Base-by-base conservation (phyloP, 2,797 vertebrate genomes). In the Silurus lanzhouensis region DNA sequence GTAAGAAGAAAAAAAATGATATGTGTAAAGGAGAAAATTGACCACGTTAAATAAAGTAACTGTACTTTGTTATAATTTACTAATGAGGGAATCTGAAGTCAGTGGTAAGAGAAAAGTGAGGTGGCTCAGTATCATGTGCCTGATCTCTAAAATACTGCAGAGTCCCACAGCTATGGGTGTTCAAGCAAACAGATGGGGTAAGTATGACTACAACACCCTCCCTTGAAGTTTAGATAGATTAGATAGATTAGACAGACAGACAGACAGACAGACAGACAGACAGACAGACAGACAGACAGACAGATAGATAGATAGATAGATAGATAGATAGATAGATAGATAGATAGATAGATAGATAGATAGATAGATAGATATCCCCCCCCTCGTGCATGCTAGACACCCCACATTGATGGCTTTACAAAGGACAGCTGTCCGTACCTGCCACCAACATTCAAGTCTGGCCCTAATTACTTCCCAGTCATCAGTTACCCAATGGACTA, bases 381-480 rank as follows among this genome's bases (percentile, higher is more conserved):
- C 71, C 82, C 38, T 46, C 82, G 78, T 82, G 75, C 83, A 84
- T 15, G 86, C 48, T 67, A 81, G 83, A 87, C 88, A 87, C 88
- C 83, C 75, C 85, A 88, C 83, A 87, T 83, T 90, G 86, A 88
- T 61, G 61, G 55, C 72, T 78, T 83, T 48, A 90, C 89, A 91
- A 91, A 89, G 89, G 88, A 86, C 91, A 91, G 89, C 90, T 91
- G 91, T 85, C 85, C 83, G 75, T 92, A 92, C 90, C 91, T 92
- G 91, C 38, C 38, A 38, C 91, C 88, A 92, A 90, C 88, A 88
- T 89, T 90, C 89, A 90, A 88, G 85, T 83, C 86, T 84, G 88
- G 83, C 87, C 81, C 90, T 92, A 92, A 92, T 92, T 90, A 91
- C 89, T 92, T 90, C 88, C 89, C 87, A 90, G 89, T 91, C 91